Conservation (phyloP, 2,797 vertebrate genomes). For the Helostoma temminkii region DNA sequence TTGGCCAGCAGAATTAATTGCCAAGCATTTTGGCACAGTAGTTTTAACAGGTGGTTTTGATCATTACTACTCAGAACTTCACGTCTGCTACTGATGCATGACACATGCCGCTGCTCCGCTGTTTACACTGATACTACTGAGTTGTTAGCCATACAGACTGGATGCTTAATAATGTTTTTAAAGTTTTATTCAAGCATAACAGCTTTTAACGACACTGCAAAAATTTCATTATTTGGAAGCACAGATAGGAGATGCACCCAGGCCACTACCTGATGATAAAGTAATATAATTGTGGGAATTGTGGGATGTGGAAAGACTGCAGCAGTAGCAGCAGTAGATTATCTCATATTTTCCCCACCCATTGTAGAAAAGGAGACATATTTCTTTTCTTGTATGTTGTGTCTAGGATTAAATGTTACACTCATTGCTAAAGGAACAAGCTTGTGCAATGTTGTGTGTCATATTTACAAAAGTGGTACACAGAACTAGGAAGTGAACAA, state of each 20-base stretch:
- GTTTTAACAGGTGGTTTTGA: constrained; percentile 67
- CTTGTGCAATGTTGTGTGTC: constrained; percentile 10
- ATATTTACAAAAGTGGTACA: constrained; percentile 5
- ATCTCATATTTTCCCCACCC: constrained; percentile 6
- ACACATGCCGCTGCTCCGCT: constrained; percentile 4
- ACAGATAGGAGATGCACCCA: background rate
- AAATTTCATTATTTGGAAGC: background rate
- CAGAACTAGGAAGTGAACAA: background rate
- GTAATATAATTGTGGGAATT: background rate
- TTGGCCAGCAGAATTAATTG: constrained; percentile 52
- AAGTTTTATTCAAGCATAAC: background rate
- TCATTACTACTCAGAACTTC: constrained; percentile 24
- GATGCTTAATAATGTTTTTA: background rate
- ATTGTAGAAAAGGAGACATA: constrained; percentile 1
- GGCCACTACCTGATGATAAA: background rate
- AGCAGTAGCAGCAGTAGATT: background rate
- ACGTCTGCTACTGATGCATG: constrained; percentile 22
- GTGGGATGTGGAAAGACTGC: background rate
- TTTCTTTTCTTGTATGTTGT: constrained; percentile 25
- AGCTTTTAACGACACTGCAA: background rate
- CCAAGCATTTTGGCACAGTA: constrained; percentile 33
- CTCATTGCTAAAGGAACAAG: constrained; percentile 20
- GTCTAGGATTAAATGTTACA: constrained; percentile 25
- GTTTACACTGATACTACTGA: background rate
- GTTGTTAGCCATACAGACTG: background rate